These are phyloP conservation scores for Pavo muticus DNA, from an alignment of 2,113 vertebrate species.

Conservation along the genomic window DNA sequence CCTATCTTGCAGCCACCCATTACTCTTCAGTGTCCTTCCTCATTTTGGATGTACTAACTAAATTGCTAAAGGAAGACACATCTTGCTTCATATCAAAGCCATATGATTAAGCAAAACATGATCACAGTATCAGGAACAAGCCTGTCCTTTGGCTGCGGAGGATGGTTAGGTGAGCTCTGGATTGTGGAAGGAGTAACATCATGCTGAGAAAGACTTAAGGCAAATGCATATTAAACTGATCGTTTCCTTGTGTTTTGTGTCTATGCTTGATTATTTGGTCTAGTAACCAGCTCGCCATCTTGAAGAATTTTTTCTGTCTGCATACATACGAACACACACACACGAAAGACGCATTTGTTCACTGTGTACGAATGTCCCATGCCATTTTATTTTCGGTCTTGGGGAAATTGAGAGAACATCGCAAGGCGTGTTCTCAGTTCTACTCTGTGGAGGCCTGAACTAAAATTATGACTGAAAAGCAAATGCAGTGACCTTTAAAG, in stretches of 20 bases:
- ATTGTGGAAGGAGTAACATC: neutral
- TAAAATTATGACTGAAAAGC: constrained; percentile 78
- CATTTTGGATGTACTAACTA: neutral
- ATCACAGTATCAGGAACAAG: neutral
- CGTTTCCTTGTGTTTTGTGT: neutral
- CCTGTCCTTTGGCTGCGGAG: neutral
- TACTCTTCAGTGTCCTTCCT: neutral
- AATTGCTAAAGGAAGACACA: neutral
- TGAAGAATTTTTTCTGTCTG: neutral
- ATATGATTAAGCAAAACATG: neutral
- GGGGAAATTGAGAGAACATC: constrained; percentile 63
- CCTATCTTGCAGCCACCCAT: neutral
- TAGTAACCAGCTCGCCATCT: neutral
- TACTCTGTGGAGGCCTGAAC: constrained; percentile 59
- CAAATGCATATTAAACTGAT: neutral
- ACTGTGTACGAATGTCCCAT: neutral
- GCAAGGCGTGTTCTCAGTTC: constrained; percentile 64
- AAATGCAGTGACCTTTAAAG: constrained; percentile 86
- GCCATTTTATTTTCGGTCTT: constrained; percentile 67
- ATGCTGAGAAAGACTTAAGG: neutral
- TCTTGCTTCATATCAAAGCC: neutral
- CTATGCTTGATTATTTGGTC: neutral
- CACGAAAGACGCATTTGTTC: neutral
- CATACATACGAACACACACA: neutral
- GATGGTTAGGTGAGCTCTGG: neutral